These are phyloP conservation scores for Pterois miles DNA, from an alignment of 2,797 vertebrate species.

Conservation along the genomic window DNA sequence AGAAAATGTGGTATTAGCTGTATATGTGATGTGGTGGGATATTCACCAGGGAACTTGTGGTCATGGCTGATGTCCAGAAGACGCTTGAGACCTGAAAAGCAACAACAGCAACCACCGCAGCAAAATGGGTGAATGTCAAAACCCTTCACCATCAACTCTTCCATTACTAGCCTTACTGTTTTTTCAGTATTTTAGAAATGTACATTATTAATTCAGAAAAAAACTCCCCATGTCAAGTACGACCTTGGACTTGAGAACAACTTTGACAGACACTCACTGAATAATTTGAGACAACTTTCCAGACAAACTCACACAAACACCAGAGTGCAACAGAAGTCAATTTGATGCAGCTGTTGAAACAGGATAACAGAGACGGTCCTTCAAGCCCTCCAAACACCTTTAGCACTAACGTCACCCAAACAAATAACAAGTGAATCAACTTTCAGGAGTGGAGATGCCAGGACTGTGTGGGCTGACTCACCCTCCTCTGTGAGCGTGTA, in stretches of 20 bases:
- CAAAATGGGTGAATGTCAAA: constrained; percentile 29
- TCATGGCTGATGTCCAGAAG: constrained; percentile 95
- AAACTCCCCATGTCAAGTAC: background rate
- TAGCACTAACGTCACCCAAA: constrained; percentile 25
- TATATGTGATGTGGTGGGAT: constrained; percentile 14
- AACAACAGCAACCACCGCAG: constrained; percentile 9
- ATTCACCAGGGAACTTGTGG: constrained; percentile 95
- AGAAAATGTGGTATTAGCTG: background rate
- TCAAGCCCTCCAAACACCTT: constrained; percentile 18
- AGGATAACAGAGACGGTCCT: constrained; percentile 18
- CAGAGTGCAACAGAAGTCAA: constrained; percentile 13
- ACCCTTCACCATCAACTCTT: background rate
- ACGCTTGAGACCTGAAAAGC: constrained; percentile 88
- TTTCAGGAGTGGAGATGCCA: constrained; percentile 9
- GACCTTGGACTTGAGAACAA: background rate
- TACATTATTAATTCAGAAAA: background rate
- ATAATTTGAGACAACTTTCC: constrained; percentile 1
- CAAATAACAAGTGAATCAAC: constrained; percentile 28
- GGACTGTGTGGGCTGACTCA: constrained; percentile 72
- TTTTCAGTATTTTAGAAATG: background rate
- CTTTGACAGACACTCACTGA: background rate
- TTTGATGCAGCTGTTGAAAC: constrained; percentile 46
- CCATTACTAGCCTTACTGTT: background rate
- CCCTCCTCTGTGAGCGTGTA: constrained; percentile 94
- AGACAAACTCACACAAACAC: constrained; percentile 17